Evolutionary conservation across 2,113 vertebrate species (phyloP), one percentile per base, ranked within the genome.

Genomic region (Brachionichthys hirsutus): DNA sequence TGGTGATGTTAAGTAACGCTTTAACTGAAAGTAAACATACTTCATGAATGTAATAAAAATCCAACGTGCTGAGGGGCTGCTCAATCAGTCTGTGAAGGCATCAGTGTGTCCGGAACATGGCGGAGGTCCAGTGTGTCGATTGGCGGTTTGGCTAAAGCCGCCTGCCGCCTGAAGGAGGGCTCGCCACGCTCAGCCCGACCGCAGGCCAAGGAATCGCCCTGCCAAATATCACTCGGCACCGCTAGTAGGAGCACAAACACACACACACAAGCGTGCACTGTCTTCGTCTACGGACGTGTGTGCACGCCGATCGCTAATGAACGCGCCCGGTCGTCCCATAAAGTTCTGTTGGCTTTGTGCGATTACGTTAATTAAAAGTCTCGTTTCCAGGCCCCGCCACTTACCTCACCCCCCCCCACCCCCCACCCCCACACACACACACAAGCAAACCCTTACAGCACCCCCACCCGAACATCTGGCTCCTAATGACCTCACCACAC

Each of bases 191-290:
- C 73, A 70, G 70, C 67, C 72, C 80, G 77, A 88, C 83, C 84
- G 68, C 80, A 75, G 84, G 87, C 88, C 88, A 91, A 88, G 68
- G 82, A 86, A 82, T 60, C 58, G 13, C 66, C 62, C 72, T 83
- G 86, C 90, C 89, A 91, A 86, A 81, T 85, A 87, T 87, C 87
- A 88, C 77, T 90, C 84, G 85, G 84, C 85, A 65, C 73, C 56
- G 59, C 75, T 47, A 70, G 68, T 62, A 70, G 67, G 60, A 80
- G 41, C 52, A 44, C 7, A 56, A 19, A 45, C 56, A 54, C 68
- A 69, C 75, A 81, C 47, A 73, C 54, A 60, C 58, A 81, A 24
- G 24, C 10, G 15, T 47, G 55, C 44, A 53, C 72, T 62, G 80
- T 62, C 63, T 62, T 70, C 50, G 24, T 55, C 58, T 52, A 47